Conservation (phyloP, 2,797 vertebrate genomes). For the Discoglossus pictus region DNA sequence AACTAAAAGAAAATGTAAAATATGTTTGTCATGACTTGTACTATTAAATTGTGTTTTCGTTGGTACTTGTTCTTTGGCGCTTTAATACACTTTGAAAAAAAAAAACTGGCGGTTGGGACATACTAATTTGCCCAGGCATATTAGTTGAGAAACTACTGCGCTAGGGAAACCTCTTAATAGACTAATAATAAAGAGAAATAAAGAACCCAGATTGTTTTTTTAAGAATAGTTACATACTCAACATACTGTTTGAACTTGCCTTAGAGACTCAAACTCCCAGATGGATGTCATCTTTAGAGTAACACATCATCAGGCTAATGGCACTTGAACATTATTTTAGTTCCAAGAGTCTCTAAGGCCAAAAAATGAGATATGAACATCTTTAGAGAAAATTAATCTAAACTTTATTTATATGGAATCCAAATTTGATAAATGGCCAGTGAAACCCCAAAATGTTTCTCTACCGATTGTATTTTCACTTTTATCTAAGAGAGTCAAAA, state of each 20-base stretch:
- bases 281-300: slow-evolving; percentile 58
- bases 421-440: slow-evolving; percentile 20
- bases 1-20: too few relatives aligned
- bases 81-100: too few relatives aligned
- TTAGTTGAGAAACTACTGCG: too few relatives aligned
- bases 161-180: too few relatives aligned
- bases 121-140: too few relatives aligned
- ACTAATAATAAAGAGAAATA: too few relatives aligned
- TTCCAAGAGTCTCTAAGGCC: slow-evolving; percentile 58
- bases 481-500: slow-evolving; percentile 3
- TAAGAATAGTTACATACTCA: background rate
- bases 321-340: slow-evolving; percentile 50
- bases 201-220: background rate
- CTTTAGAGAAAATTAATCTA: slow-evolving; percentile 36
- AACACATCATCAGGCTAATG: slow-evolving; percentile 63
- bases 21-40: too few relatives aligned
- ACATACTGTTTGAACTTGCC: slow-evolving; percentile 12
- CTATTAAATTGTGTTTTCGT: too few relatives aligned
- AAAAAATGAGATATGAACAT: slow-evolving; percentile 57
- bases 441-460: slow-evolving; percentile 11
- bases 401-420: slow-evolving; percentile 36
- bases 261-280: slow-evolving; percentile 40
- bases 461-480: slow-evolving; percentile 16
- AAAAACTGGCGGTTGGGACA: too few relatives aligned
- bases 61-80: too few relatives aligned